These are phyloP conservation scores for Australoheros facetus DNA, from an alignment of 2,797 vertebrate species.

Conservation along the genomic window DNA sequence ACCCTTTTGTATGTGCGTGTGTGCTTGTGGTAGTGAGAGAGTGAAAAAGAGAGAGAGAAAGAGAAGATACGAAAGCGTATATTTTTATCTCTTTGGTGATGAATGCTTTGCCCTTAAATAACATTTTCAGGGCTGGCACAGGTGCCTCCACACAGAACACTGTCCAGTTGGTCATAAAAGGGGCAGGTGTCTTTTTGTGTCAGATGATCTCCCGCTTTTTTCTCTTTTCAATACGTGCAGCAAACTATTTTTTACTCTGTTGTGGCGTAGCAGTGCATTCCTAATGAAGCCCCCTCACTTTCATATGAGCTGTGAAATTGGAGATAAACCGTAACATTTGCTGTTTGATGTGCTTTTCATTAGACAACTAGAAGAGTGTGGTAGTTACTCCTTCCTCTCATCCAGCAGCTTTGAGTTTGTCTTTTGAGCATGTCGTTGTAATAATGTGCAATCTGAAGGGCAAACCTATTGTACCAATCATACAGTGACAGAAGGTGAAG, in stretches of 20 bases:
- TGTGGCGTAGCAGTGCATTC: not conserved
- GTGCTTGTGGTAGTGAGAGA: too few relatives aligned
- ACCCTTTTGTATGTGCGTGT: not conserved
- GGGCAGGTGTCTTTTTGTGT: not conserved
- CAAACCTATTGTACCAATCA: not conserved
- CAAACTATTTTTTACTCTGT: not conserved
- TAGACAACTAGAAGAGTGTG: not conserved
- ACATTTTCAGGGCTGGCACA: not conserved
- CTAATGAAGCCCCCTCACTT: not conserved
- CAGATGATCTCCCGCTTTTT: too few relatives aligned
- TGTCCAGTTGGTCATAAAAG: not conserved
- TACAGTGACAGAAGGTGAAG: not conserved
- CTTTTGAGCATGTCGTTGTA: not conserved
- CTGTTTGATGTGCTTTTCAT: not conserved
- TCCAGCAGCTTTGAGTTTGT: not conserved
- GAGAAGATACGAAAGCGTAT: not conserved
- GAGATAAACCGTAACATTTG: not conserved
- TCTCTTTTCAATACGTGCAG: not conserved
- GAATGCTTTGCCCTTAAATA: not conserved
- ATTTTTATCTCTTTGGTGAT: not conserved
- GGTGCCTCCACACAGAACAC: not conserved
- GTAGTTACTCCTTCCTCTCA: not conserved
- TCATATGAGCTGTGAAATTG: not conserved
- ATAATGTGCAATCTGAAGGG: not conserved
- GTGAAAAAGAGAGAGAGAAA: too few relatives aligned